These are phyloP conservation scores for Clarias platycephalus DNA, from an alignment of 2,797 vertebrate genomes.

Conservation along the genomic window DNA sequence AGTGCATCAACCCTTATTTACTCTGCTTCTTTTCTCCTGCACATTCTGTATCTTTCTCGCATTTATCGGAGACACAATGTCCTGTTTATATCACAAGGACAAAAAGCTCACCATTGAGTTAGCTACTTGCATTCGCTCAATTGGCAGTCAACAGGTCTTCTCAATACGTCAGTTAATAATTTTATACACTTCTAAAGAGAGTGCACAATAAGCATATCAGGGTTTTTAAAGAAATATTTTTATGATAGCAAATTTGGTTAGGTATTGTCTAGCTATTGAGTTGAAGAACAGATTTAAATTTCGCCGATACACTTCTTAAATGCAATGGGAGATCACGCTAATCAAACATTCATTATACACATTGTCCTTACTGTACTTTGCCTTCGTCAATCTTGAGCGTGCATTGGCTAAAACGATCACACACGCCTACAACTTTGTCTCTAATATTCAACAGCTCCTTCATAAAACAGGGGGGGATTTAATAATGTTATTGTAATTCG, in stretches of 20 bases:
- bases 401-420: background rate
- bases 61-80: background rate
- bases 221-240: background rate
- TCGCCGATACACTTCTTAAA: background rate
- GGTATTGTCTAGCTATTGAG: background rate
- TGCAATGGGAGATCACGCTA: background rate
- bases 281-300: background rate
- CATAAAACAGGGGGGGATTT: background rate
- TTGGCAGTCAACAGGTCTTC: background rate
- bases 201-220: background rate
- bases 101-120: slow-evolving; percentile 14
- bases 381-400: background rate
- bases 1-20: background rate
- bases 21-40: slow-evolving; percentile 25
- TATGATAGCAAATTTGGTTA: background rate
- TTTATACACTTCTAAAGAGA: background rate
- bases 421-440: background rate
- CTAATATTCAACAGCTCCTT: background rate
- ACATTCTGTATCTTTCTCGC: slow-evolving; percentile 32
- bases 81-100: slow-evolving; percentile 7
- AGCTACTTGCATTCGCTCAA: background rate
- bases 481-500: background rate
- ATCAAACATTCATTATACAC: background rate
- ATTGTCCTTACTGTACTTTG: background rate
- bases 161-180: background rate